Conservation (phyloP, 2,797 vertebrate genomes). For the Chrysocyon brachyurus region DNA sequence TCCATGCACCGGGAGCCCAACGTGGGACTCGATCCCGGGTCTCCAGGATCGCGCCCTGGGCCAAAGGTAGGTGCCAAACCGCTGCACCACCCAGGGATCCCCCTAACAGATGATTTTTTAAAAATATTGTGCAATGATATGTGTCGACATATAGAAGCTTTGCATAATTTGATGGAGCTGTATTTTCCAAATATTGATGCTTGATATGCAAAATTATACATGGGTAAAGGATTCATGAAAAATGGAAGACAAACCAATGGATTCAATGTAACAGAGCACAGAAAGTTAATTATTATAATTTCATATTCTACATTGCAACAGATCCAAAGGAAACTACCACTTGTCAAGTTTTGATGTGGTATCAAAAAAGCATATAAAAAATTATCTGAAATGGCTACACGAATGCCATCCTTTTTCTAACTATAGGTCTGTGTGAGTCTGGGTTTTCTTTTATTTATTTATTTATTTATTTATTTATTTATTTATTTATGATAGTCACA, state of each 20-base stretch:
- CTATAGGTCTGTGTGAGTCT: background rate
- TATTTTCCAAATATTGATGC: slow-evolving; percentile 44
- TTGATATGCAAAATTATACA: background rate
- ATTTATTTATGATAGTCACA: too few species aligned
- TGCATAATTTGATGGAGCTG: background rate
- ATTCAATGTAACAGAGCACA: background rate
- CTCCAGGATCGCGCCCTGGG: too few species aligned
- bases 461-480: too few species aligned
- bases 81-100: too few species aligned
- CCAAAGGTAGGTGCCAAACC: too few species aligned
- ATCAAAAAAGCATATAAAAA: background rate
- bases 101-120: background rate
- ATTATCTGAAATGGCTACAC: background rate
- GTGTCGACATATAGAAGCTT: slow-evolving; percentile 17
- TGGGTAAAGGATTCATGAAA: background rate
- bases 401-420: background rate
- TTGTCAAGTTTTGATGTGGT: background rate
- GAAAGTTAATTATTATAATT: slow-evolving; percentile 22
- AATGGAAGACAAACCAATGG: background rate
- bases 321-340: background rate
- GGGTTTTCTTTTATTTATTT: background rate
- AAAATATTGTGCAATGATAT: background rate
- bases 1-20: too few species aligned
- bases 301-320: background rate
- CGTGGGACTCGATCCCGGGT: too few species aligned